Percentiles rank a stretch among this genome's conserved stretches.
Conservation (phyloP, 2,888 invertebrate genomes). For the Tipula lateralis region DNA sequence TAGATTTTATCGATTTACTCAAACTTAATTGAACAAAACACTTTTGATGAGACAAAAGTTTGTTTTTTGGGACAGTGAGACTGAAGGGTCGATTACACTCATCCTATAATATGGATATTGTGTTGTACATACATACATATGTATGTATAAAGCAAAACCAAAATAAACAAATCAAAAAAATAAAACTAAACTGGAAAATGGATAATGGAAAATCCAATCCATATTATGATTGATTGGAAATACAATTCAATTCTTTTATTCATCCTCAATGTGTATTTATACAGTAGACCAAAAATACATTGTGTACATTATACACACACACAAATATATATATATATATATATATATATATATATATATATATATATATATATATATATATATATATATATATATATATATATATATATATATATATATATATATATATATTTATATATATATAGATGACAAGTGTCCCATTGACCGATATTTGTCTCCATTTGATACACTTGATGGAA, state of each 20-base stretch:
- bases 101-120: not conserved
- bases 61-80: not conserved
- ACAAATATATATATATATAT: not conserved
- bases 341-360: not conserved
- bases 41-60: not conserved
- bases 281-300: not conserved
- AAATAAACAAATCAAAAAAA: not conserved
- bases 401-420: not conserved
- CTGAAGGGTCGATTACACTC: not conserved
- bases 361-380: no score
- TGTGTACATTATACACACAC: no score
- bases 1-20: not conserved
- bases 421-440: not conserved
- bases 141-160: not conserved
- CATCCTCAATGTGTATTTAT: not conserved
- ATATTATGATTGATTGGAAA: conserved; percentile 5
- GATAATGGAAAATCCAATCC: conserved; percentile 19
- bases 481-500: not conserved
- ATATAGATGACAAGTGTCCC: not conserved
- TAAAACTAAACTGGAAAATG: not conserved
- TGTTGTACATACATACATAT: not conserved
- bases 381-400: no score
- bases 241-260: not conserved
- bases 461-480: not conserved
- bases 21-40: not conserved